These are phyloP conservation scores for Venustaconcha ellipsiformis DNA, from an alignment of 1,140 invertebrate species.

Conservation along the genomic window DNA sequence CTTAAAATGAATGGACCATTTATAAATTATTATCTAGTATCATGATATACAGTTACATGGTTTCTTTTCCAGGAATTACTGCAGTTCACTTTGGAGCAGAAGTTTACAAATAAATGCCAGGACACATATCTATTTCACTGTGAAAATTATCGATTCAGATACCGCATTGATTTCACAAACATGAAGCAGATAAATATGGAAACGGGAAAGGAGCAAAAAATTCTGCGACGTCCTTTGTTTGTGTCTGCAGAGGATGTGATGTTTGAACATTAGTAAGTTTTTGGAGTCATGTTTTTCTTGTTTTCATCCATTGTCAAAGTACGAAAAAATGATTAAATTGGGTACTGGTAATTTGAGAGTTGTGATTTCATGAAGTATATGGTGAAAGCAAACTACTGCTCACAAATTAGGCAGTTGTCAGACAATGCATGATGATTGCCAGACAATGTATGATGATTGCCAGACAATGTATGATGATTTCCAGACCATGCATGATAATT, in stretches of 20 bases:
- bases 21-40: too few species aligned
- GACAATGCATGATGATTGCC: too few species aligned
- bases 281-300: background rate
- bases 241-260: conserved; percentile 30
- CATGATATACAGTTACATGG: too few species aligned
- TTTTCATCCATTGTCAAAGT: too few species aligned
- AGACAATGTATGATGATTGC: too few species aligned
- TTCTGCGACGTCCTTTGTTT: conserved; percentile 41
- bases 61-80: conserved; percentile 6
- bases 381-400: too few species aligned
- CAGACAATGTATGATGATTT: too few species aligned
- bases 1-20: too few species aligned
- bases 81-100: conserved; percentile 22
- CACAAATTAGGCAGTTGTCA: too few species aligned
- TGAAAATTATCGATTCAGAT: conserved; percentile 26
- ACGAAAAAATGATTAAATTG: too few species aligned
- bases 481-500: too few species aligned
- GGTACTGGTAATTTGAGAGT: background rate
- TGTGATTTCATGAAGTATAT: background rate
- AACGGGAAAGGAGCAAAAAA: conserved; percentile 22
- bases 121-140: conserved; percentile 6
- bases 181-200: conserved; percentile 44
- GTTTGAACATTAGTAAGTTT: conserved; percentile 26
- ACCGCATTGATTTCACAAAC: conserved; percentile 41
- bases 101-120: conserved; percentile 10